Conservation (phyloP, 2,113 vertebrate species). For the Cathartes aura region DNA sequence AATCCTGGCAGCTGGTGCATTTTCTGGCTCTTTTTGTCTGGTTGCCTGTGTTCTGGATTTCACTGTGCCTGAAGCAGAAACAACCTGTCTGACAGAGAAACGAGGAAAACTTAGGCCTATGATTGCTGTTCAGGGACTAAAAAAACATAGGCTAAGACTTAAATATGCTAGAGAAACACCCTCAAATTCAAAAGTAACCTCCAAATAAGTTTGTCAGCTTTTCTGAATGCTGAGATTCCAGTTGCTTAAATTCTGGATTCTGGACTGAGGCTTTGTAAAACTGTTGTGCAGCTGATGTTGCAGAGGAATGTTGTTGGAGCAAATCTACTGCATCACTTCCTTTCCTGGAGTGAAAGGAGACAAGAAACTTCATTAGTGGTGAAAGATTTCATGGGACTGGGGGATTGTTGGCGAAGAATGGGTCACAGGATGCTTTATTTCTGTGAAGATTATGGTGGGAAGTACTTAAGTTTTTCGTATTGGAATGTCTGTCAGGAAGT, state of each 20-base stretch:
- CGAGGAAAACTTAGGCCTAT: neutral
- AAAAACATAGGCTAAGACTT: neutral
- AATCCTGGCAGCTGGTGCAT: constrained; percentile 21
- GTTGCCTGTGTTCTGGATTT: neutral
- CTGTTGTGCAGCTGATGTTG: neutral
- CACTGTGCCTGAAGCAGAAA: neutral
- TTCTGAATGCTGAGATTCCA: neutral
- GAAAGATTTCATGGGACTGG: neutral
- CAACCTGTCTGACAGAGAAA: neutral
- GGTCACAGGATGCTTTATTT: neutral
- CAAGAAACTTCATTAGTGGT: neutral
- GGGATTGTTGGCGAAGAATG: fast-evolving
- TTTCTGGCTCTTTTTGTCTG: neutral
- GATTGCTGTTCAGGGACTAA: neutral
- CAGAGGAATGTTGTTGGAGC: neutral
- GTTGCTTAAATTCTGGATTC: neutral
- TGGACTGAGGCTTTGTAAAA: neutral
- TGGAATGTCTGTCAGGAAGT: neutral
- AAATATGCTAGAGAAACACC: neutral
- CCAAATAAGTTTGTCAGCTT: neutral
- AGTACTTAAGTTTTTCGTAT: neutral
- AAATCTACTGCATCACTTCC: neutral
- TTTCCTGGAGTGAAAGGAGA: neutral
- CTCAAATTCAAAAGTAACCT: neutral
- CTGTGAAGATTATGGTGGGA: neutral